These are phyloP conservation scores for Varecia variegata DNA, from an alignment of 2,797 vertebrate genomes.

Conservation along the genomic window DNA sequence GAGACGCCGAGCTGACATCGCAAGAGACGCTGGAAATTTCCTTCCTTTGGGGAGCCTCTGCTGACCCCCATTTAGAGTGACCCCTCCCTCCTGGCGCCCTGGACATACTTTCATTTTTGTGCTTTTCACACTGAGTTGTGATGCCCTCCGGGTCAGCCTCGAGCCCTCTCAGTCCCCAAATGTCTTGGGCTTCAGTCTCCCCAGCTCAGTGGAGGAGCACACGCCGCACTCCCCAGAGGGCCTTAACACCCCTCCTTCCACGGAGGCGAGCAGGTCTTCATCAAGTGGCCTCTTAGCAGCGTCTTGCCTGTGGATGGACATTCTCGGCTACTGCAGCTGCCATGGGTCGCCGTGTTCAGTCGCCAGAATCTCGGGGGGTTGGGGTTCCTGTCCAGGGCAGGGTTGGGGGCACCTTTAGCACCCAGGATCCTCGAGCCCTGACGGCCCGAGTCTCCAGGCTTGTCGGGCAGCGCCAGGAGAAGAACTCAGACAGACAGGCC, in stretches of 20 bases:
- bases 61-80: not conserved
- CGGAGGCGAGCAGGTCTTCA: fast-evolving
- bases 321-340: fast-evolving
- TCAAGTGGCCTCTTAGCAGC: fast-evolving
- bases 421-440: fast-evolving
- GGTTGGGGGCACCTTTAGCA: not conserved
- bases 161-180: fast-evolving
- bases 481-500: not conserved
- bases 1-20: fast-evolving
- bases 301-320: fast-evolving
- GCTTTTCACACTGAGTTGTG: fast-evolving
- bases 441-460: not conserved
- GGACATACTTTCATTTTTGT: not conserved
- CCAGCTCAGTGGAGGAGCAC: not conserved
- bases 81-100: too few relatives aligned
- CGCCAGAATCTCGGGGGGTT: fast-evolving
- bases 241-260: fast-evolving
- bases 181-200: not conserved
- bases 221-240: fast-evolving
- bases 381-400: too few relatives aligned
- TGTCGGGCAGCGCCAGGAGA: not conserved
- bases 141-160: not conserved
- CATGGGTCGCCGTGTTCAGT: fast-evolving
- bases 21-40: not conserved
- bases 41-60: not conserved